Evolutionary conservation across 2,113 vertebrate genomes (phyloP).

Genomic region (Camelus bactrianus): DNA sequence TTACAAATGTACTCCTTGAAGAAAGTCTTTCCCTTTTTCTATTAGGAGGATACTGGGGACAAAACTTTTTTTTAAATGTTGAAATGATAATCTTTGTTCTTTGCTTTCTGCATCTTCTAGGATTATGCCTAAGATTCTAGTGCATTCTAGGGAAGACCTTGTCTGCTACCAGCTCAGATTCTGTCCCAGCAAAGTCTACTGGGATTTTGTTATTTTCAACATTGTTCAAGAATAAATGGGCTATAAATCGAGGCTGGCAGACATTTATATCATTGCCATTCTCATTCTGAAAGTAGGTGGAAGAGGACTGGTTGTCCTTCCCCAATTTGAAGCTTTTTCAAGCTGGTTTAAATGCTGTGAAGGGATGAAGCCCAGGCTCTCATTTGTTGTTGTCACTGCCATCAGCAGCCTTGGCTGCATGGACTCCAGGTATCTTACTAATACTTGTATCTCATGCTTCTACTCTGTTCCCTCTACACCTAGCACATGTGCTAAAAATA

Average conservation of each 20-base stretch:
- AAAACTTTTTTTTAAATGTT: not conserved
- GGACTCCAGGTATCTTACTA: not conserved
- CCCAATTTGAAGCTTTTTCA: not conserved
- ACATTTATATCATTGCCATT: not conserved
- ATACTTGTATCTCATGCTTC: not conserved
- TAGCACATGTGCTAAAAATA: not conserved
- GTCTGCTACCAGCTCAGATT: not conserved
- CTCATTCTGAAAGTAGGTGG: not conserved
- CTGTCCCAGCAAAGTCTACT: not conserved
- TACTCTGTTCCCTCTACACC: not conserved
- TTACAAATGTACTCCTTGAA: not conserved
- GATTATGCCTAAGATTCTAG: not conserved
- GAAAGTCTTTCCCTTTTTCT: not conserved
- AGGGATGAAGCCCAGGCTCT: not conserved
- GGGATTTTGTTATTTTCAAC: not conserved
- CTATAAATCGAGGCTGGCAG: not conserved
- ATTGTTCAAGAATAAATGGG: not conserved
- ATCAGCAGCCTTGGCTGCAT: not conserved
- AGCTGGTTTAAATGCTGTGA: not conserved
- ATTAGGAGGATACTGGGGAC: not conserved
- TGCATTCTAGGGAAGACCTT: not conserved
- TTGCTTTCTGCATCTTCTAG: not conserved
- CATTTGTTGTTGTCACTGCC: not conserved
- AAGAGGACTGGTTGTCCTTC: not conserved
- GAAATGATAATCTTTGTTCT: constrained; percentile 1